phyloP scores from a whole-genome alignment of 2,797 vertebrate genomes.

The Craterocephalus amniculus region DNA sequence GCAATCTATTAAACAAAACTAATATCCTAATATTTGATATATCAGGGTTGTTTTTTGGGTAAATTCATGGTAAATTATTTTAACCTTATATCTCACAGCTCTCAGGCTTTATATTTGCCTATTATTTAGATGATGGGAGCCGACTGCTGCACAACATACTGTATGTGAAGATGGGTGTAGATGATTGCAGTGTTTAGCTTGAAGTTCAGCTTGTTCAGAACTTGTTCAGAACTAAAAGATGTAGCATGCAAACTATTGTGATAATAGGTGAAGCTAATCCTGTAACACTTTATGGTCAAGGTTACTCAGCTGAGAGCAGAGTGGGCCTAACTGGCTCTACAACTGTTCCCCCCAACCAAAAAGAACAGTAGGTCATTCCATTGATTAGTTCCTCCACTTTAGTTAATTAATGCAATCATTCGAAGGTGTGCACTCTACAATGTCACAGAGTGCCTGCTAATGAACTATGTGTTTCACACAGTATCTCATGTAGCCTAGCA shows the following conservation, averaged over 20 bases:
- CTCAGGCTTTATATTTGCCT: not conserved
- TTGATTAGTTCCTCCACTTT: conserved; percentile 52
- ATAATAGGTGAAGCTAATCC: conserved; percentile 15
- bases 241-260: conserved; percentile 25
- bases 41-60: not conserved
- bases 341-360: conserved; percentile 20
- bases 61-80: not conserved
- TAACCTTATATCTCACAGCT: not conserved
- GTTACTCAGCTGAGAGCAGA: conserved; percentile 10
- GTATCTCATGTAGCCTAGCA: no score
- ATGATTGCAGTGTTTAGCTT: not conserved
- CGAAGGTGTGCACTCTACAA: conserved; percentile 19
- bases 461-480: no score
- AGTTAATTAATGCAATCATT: conserved; percentile 56
- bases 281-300: conserved; percentile 7
- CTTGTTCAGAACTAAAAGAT: conserved; percentile 3
- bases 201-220: not conserved
- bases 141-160: not conserved
- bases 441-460: no score
- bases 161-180: not conserved
- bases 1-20: not conserved
- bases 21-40: not conserved
- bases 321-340: not conserved
- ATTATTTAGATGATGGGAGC: not conserved
- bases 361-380: conserved; percentile 44